Percentiles rank a stretch among this genome's conserved stretches.
Evolutionary conservation across 2,113 vertebrate genomes (phyloP).

Genomic region (Agapornis roseicollis): DNA sequence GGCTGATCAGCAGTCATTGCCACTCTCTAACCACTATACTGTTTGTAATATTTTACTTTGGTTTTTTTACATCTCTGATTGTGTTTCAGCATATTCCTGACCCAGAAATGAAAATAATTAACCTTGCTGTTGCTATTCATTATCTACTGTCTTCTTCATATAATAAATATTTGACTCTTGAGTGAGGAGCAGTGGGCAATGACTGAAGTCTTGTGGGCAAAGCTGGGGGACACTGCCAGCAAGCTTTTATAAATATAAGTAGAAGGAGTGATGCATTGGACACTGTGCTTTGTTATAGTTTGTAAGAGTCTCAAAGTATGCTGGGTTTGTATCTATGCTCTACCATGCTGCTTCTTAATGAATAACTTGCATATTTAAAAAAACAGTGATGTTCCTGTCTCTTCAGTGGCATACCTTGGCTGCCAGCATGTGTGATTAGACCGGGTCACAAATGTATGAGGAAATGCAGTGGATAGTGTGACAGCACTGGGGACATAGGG

Average conservation of each 20-base stretch:
- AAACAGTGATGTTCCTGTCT: background rate
- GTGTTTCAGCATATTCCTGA: background rate
- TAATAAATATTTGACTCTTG: background rate
- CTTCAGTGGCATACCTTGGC: background rate
- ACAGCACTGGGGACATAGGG: background rate
- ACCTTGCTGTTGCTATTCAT: background rate
- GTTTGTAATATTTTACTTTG: background rate
- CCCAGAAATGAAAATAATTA: background rate
- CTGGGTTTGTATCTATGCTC: background rate
- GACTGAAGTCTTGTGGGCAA: background rate
- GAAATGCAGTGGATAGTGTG: background rate
- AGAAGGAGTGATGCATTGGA: background rate
- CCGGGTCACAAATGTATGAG: accelerated
- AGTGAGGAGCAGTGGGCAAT: background rate
- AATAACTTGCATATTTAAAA: background rate
- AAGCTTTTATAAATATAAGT: background rate
- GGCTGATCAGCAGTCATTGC: slow-evolving; percentile 11
- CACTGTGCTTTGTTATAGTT: background rate
- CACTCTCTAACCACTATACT: background rate
- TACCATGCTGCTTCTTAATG: background rate
- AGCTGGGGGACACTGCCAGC: background rate
- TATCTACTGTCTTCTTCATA: background rate
- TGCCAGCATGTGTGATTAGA: background rate
- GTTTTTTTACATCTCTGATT: background rate
- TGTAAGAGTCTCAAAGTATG: background rate